Evolutionary conservation across 2,888 invertebrate genomes (phyloP), one percentile per base, ranked within the genome.

Genomic region (Dichetophora obliterata): DNA sequence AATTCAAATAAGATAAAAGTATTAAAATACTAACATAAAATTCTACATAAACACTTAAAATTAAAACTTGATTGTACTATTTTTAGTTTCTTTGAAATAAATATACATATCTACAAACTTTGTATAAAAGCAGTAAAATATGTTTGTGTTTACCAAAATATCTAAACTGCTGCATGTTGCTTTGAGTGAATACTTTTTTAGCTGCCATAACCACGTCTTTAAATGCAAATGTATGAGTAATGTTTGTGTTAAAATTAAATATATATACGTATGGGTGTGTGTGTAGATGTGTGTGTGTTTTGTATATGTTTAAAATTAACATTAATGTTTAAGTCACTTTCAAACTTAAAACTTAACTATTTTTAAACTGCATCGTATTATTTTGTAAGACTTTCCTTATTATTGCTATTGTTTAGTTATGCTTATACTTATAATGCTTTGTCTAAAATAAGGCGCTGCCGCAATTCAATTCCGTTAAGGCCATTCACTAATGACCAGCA

Each of bases 71-170:
- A 43, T 78, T 78, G 78, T 78, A 78, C 78, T 78, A 43, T 73
- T 75, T 54, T 75, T 78, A 78, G 78, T 78, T 78, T 78, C 78
- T 78, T 75, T 75, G 57, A 77, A 72, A 31, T 43, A 69, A 69
- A 57, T 61, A 71, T 71, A 43, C 31, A 22, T 57, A 43, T 37
- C 19, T 57, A 34, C 57, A 57, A 61, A n/a, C 19, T 27, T n/a
- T 71, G 71, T 59, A 24, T 57, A 34, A 24, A 27, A 50, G 69
- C 24, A 27, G 14, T 14, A 50, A 5, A 8, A 31, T 69, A 69
- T 50, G 11, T 52, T 50, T 52, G 52, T n/a, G 16, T 63, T 0
- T 27, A 63, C 27, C 34, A 63, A 31, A 65, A 52, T 68, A 22
- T 24, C 27, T 50, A 68, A 68, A 22, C 68, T 31, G 16, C 27